Evolutionary conservation across 2,888 invertebrate genomes (phyloP).

Genomic region (Baronia brevicornis): DNA sequence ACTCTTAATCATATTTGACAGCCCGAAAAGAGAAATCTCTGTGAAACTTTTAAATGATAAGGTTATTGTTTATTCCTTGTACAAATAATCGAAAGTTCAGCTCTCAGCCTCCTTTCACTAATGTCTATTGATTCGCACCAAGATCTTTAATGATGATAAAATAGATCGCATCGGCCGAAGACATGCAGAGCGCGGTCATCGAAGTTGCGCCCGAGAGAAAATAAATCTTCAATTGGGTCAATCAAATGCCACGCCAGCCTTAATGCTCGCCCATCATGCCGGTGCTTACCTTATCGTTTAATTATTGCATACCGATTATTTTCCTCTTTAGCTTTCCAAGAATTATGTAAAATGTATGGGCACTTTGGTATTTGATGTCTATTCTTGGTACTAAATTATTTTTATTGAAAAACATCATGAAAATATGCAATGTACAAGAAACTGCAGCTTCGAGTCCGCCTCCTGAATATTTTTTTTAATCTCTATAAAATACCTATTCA

Average conservation of each 20-base stretch:
- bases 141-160: slow-evolving; percentile 67
- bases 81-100: slow-evolving; percentile 61
- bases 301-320: slow-evolving; percentile 7
- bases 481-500: no score
- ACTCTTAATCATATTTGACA: no score
- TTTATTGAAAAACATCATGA: no score
- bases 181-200: slow-evolving; percentile 51
- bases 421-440: no score
- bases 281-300: slow-evolving; percentile 16
- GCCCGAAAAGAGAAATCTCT: slow-evolving; percentile 44
- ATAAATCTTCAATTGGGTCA: slow-evolving; percentile 72
- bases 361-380: no score
- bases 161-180: slow-evolving; percentile 66
- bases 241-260: slow-evolving; percentile 63
- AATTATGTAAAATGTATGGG: no score
- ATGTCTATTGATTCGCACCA: slow-evolving; percentile 60
- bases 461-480: no score
- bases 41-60: slow-evolving; percentile 56
- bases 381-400: no score
- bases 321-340: no score
- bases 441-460: no score
- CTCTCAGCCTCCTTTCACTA: slow-evolving; percentile 68
- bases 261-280: slow-evolving; percentile 34
- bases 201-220: slow-evolving; percentile 56
- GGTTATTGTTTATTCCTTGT: slow-evolving; percentile 67